phyloP scores from a whole-genome alignment of 2,888 invertebrate species.

The Abrostola tripartita region DNA sequence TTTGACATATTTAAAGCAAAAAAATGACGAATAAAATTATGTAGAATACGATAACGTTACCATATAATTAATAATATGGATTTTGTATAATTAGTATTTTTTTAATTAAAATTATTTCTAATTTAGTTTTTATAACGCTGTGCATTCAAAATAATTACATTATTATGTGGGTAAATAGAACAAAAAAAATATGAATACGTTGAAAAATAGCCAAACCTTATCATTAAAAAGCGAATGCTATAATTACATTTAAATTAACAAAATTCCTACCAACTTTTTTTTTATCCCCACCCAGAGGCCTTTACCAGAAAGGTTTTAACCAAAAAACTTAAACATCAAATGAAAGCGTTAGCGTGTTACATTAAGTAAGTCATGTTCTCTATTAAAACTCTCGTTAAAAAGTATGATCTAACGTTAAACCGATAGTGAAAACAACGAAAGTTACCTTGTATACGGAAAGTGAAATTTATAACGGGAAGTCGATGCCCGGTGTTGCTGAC shows the following conservation, averaged over 20 bases:
- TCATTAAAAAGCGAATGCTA: too few species aligned
- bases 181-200: too few species aligned
- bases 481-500: conserved; percentile 11
- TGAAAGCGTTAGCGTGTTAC: neutral
- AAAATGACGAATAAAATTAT: neutral
- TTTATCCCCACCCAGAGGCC: too few species aligned
- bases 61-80: too few species aligned
- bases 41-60: neutral
- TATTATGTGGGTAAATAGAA: too few species aligned
- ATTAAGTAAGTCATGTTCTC: neutral
- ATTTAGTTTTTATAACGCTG: too few species aligned
- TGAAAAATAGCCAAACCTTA: too few species aligned
- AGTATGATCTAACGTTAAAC: conserved; percentile 48
- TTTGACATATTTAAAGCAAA: neutral
- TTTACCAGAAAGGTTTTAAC: too few species aligned
- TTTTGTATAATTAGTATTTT: too few species aligned
- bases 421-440: conserved; percentile 54
- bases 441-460: conserved; percentile 47
- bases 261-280: neutral
- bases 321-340: neutral
- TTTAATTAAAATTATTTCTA: too few species aligned
- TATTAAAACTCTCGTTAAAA: conserved; percentile 41
- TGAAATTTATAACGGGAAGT: conserved; percentile 46
- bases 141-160: too few species aligned
- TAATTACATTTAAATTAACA: neutral